Conservation (phyloP, 1,140 invertebrate genomes). For the Gerris buenoi region DNA sequence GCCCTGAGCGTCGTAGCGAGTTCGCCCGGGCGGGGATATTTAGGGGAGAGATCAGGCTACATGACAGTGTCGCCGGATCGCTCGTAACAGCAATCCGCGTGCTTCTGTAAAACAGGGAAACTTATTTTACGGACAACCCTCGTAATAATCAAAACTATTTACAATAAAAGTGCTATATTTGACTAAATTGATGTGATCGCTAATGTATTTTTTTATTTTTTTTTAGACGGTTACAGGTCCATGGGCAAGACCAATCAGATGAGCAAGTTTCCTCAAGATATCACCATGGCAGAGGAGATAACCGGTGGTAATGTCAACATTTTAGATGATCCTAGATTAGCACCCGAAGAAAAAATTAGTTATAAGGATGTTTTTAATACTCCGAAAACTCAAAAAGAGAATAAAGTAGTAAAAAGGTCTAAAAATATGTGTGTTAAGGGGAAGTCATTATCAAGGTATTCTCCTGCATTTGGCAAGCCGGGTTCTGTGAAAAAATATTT, state of each 20-base stretch:
- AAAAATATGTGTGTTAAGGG: not conserved
- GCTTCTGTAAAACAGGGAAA: no score
- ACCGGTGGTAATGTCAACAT: slow-evolving; percentile 48
- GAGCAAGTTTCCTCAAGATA: slow-evolving; percentile 58
- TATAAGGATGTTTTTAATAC: slow-evolving; percentile 39
- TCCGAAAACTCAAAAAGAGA: slow-evolving; percentile 12
- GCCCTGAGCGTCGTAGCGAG: no score
- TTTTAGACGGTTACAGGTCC: slow-evolving; percentile 39
- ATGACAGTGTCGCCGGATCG: no score
- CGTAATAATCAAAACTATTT: no score
- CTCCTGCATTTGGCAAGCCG: not conserved
- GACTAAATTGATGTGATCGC: no score
- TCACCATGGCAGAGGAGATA: slow-evolving; percentile 46
- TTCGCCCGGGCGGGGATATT: no score
- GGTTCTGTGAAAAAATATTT: not conserved
- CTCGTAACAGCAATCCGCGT: no score
- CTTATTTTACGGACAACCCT: no score
- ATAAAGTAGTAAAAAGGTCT: slow-evolving; percentile 12
- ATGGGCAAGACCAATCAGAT: slow-evolving; percentile 35
- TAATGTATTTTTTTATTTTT: slow-evolving; percentile 15
- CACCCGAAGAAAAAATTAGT: slow-evolving; percentile 36
- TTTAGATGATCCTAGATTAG: slow-evolving; percentile 36
- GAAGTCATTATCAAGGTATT: no score
- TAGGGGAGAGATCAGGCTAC: no score
- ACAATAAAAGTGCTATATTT: no score